Conservation (phyloP, 2,113 vertebrate genomes). For the Sciurus niger region DNA sequence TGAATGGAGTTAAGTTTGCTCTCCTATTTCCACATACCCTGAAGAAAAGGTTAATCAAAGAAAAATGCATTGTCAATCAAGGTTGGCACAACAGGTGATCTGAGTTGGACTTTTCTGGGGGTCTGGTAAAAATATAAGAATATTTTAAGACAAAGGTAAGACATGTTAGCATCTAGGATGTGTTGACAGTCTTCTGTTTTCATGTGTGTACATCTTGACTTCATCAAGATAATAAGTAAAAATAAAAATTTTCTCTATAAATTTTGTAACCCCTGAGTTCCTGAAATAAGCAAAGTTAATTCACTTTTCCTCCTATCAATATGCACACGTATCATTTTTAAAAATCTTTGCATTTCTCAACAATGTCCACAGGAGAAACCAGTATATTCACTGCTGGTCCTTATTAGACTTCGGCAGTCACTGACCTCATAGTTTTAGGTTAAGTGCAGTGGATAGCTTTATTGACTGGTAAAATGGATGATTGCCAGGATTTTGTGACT, state of each 20-base stretch:
- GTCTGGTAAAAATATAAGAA: background rate
- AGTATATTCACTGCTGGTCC: conserved; percentile 23
- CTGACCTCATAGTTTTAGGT: conserved; percentile 68
- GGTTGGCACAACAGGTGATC: background rate
- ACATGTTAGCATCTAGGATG: background rate
- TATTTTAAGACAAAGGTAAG: conserved; percentile 29
- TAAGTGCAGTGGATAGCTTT: conserved; percentile 66
- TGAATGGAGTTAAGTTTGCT: background rate
- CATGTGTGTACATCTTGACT: conserved; percentile 35
- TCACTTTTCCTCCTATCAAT: conserved; percentile 40
- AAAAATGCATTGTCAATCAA: background rate
- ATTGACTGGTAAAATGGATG: conserved; percentile 58
- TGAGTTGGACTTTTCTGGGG: background rate
- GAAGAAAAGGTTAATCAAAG: background rate
- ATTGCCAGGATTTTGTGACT: conserved; percentile 35
- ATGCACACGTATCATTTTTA: conserved; percentile 30
- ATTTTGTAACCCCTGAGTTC: conserved; percentile 48
- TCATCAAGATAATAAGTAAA: conserved; percentile 38
- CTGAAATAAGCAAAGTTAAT: conserved; percentile 58
- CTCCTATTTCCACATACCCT: background rate
- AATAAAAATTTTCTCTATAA: conserved; percentile 44
- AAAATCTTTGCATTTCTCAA: conserved; percentile 37
- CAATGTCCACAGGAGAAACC: background rate
- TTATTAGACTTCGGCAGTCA: background rate
- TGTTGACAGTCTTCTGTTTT: background rate